Evolutionary conservation across 2,113 vertebrate genomes (phyloP).

Genomic region (Oreochromis tanganicae): DNA sequence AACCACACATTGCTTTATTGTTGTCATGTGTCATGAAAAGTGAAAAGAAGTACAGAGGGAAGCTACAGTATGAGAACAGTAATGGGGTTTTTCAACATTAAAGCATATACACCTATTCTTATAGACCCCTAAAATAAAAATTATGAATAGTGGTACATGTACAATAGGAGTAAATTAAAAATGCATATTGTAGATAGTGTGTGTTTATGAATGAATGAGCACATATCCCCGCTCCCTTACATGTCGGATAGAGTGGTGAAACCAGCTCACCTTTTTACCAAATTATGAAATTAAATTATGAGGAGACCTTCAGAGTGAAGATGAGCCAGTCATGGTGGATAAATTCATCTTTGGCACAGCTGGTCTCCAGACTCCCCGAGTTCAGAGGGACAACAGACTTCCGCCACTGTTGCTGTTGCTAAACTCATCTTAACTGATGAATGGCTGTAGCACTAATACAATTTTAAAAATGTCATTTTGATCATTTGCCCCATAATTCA

Average conservation of each 20-base stretch:
- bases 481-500: neutral
- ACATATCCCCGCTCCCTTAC: neutral
- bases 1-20: neutral
- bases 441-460: conserved; percentile 5
- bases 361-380: conserved; percentile 8
- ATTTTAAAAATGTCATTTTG: conserved; percentile 2
- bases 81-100: neutral
- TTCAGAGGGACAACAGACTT: conserved; percentile 15
- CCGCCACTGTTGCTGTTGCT: neutral
- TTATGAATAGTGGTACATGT: neutral
- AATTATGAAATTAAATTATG: conserved; percentile 24
- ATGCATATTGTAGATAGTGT: neutral
- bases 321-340: neutral
- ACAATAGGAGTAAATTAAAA: neutral
- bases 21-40: neutral
- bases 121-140: neutral
- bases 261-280: neutral
- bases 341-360: conserved; percentile 15
- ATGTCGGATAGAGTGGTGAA: conserved; percentile 10
- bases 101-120: neutral
- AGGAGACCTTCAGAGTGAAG: neutral
- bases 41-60: neutral
- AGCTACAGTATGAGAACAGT: neutral
- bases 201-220: neutral
- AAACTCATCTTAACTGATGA: conserved; percentile 17